Percentiles rank a stretch among this genome's conserved stretches.
phyloP scores from a whole-genome alignment of 2,113 vertebrate species.

The Salvelinus sp. region DNA sequence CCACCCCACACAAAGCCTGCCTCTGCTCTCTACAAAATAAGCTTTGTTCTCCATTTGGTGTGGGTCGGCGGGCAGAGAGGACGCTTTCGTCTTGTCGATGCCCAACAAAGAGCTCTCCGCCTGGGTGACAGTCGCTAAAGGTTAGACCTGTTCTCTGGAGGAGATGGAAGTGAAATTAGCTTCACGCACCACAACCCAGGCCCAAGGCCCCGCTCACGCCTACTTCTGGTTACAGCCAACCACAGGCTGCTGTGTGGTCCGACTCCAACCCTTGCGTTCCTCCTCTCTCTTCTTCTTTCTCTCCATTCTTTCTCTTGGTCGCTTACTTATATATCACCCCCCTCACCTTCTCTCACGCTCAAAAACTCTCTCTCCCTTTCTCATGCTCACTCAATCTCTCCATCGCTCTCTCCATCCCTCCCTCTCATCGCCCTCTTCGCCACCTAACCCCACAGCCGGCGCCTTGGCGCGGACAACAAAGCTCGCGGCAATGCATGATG shows the following conservation, averaged over 20 bases:
- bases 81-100: conserved; percentile 18
- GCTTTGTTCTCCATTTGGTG: conserved; percentile 42
- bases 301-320: neutral
- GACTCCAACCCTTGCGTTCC: neutral
- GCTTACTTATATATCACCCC: neutral
- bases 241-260: neutral
- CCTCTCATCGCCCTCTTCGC: neutral
- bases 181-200: neutral
- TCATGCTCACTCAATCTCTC: neutral
- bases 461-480: neutral
- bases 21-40: conserved; percentile 23
- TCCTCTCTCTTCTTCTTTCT: neutral
- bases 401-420: neutral
- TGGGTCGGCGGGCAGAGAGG: conserved; percentile 46
- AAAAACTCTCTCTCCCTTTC: neutral
- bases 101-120: conserved; percentile 3
- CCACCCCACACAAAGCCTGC: neutral
- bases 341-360: neutral
- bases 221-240: too few species aligned
- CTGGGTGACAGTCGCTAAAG: conserved; percentile 14
- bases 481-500: neutral
- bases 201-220: too few species aligned
- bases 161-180: neutral
- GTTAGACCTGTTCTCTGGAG: conserved; percentile 8
- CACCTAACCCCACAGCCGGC: neutral